Conservation (phyloP, 2,113 vertebrate genomes). For the Cromileptes altivelis region DNA sequence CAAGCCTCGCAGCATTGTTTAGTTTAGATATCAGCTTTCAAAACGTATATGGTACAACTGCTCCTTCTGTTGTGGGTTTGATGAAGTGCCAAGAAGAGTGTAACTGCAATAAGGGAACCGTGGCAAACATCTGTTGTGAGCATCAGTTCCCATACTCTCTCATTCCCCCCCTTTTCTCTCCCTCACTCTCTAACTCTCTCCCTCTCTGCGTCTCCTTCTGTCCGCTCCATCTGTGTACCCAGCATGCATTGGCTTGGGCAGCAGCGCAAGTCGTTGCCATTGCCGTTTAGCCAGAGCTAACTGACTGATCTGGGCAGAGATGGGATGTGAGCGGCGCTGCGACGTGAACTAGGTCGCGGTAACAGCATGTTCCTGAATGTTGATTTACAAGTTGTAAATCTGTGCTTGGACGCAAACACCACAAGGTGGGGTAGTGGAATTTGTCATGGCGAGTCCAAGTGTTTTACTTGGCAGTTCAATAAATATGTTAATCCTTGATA, state of each 20-base stretch:
- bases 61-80: slow-evolving; percentile 71
- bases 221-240: slow-evolving; percentile 82
- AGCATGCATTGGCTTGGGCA: slow-evolving; percentile 78
- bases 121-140: slow-evolving; percentile 81
- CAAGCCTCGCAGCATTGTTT: slow-evolving; percentile 45
- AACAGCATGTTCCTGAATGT: slow-evolving; percentile 60
- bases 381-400: slow-evolving; percentile 73
- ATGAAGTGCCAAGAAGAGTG: slow-evolving; percentile 75
- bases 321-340: slow-evolving; percentile 55
- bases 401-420: slow-evolving; percentile 75
- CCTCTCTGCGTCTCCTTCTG: slow-evolving; percentile 74
- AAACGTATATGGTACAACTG: slow-evolving; percentile 58
- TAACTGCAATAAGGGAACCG: slow-evolving; percentile 74
- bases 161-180: slow-evolving; percentile 19
- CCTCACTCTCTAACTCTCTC: slow-evolving; percentile 19
- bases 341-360: slow-evolving; percentile 66
- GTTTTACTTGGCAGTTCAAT: slow-evolving; percentile 49
- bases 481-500: slow-evolving; percentile 42
- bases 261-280: slow-evolving; percentile 64
- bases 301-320: slow-evolving; percentile 75
- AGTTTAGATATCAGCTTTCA: slow-evolving; percentile 49
- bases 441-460: slow-evolving; percentile 57
- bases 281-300: slow-evolving; percentile 74
- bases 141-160: slow-evolving; percentile 73
- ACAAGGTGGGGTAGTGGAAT: slow-evolving; percentile 81